Base-by-base conservation (phyloP, 2,888 invertebrate species). In the Platerodrilus igneus region DNA sequence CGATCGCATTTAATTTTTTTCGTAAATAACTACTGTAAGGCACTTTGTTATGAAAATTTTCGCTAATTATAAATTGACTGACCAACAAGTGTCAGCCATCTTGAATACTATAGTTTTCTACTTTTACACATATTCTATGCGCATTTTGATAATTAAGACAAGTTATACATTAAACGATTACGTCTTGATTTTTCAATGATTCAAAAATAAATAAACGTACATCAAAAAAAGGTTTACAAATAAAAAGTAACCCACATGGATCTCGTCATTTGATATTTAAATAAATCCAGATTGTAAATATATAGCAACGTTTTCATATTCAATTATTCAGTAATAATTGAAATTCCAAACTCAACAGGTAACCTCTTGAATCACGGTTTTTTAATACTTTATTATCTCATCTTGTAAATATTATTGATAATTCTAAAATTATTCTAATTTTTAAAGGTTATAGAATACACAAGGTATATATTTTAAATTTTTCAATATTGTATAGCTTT, bases 1-100 rank as follows among this genome's bases (percentile, higher is more conserved):
- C 46, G 44, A 47, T 34, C 42, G 39, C 48, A 49, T 28, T 42
- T 37, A 39, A 45, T 41, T 45, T 44, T n/a, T 48, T 45, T 43
- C 42, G 45, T 48, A 55, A 53, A 47, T 54, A 51, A 47, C 55
- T 47, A 41, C 48, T 42, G 43, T 57, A 62, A 59, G 58, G 59
- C 58, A 59, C 58, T 58, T 45, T 51, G 48, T 56, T 58, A 56
- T 52, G 33, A 53, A 50, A 51, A 51, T 56, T 55, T 33, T 47
- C 37, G 45, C 56, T 53, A 52, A 51, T 57, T 55, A 61, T 45
- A 54, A 53, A 55, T 54, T 51, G 50, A 48, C 49, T 51, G 55
- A 66, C 66, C 66, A 67, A 67, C 67, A 67, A 67, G 67, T 67
- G 67, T 64, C 64, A 64, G 67, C 67, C 67, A 67, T 67, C 55